Evolutionary conservation across 1,140 invertebrate species (phyloP), one percentile per base, ranked within the genome.

Genomic region (Drosophila mojavensis): DNA sequence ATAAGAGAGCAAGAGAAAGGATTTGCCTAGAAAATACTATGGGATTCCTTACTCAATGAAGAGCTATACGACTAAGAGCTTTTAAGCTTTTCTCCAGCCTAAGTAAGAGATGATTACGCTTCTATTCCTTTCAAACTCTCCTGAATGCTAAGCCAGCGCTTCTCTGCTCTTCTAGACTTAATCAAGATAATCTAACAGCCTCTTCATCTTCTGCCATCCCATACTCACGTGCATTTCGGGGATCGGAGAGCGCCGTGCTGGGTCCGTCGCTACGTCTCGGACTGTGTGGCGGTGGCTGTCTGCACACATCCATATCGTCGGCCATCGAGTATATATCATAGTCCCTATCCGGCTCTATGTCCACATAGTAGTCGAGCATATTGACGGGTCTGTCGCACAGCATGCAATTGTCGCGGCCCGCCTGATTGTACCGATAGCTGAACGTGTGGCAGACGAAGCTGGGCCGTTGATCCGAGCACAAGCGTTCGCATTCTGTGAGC

Each of bases 251-350:
- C 0, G 91, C 91, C 0, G 91, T 92, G n/a, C 63, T 79, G 0
- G 78, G 76, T 2, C 75, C 78, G 24, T 76, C 79, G 24, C 69
- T 90, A 0, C 88, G 77, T 41, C 86, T 60, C 0, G 81, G 75
- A 17, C 63, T 64, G 15, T 47, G 43, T 3, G 75, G 53, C 0
- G 81, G 64, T 17, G 67, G 83, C 56, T 92, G 92, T 3, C 92
- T 71, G 64, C 94, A 94, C 15, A 92, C 93, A 28, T 94, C 92
- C 65, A 94, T 92, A 54, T 94, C 93, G 48, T 94, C 93, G 33
- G 95, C 94, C 93, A 96, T 95, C 1, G 95, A 95, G 78, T 97
- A 97, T 20, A 96, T 95, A 78, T 97, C 96, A 56, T 96, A 96
- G 78, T 96, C 95, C n/a, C 95, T 94, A 85, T 96, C 95, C 2